These are phyloP conservation scores for Speoplatyrhinus poulsoni DNA, from an alignment of 2,113 vertebrate species.

Conservation along the genomic window DNA sequence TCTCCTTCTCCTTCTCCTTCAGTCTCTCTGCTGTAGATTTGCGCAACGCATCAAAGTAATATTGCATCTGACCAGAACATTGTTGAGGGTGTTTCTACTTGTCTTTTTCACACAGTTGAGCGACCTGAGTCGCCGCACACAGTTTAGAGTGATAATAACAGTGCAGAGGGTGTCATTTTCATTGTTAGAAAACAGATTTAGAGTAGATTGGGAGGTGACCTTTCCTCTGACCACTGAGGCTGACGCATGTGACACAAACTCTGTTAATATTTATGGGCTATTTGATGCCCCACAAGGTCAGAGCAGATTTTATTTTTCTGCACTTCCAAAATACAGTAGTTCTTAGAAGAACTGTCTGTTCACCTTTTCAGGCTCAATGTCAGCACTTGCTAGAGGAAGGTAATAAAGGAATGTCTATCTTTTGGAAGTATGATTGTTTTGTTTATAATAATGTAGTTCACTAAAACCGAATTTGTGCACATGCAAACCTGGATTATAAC, in stretches of 20 bases:
- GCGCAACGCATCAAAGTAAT: background rate
- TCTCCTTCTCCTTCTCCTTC: background rate
- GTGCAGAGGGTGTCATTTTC: conserved; percentile 50
- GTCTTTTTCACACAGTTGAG: conserved; percentile 7
- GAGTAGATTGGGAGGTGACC: conserved; percentile 64
- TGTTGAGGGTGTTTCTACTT: conserved; percentile 3
- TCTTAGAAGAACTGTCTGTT: conserved; percentile 63
- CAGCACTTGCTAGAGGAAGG: conserved; percentile 47
- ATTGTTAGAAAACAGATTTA: conserved; percentile 62
- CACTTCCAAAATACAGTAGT: conserved; percentile 53
- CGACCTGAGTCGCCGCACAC: conserved; percentile 5
- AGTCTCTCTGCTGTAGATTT: background rate
- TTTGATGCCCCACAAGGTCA: conserved; percentile 69
- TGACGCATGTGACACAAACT: conserved; percentile 53
- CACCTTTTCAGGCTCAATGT: conserved; percentile 64
- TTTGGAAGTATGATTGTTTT: background rate
- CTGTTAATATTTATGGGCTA: conserved; percentile 70
- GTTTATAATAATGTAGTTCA: too few species aligned
- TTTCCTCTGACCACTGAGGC: conserved; percentile 56
- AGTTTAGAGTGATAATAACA: conserved; percentile 41
- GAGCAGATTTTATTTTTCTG: conserved; percentile 58
- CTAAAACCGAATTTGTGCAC: too few species aligned
- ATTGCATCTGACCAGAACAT: conserved; percentile 1
- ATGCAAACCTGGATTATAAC: too few species aligned
- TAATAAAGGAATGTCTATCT: conserved; percentile 44